Evolutionary conservation across 64 coral and sea anemone species (phyloP).

Genomic region (Montipora efflorescens): DNA sequence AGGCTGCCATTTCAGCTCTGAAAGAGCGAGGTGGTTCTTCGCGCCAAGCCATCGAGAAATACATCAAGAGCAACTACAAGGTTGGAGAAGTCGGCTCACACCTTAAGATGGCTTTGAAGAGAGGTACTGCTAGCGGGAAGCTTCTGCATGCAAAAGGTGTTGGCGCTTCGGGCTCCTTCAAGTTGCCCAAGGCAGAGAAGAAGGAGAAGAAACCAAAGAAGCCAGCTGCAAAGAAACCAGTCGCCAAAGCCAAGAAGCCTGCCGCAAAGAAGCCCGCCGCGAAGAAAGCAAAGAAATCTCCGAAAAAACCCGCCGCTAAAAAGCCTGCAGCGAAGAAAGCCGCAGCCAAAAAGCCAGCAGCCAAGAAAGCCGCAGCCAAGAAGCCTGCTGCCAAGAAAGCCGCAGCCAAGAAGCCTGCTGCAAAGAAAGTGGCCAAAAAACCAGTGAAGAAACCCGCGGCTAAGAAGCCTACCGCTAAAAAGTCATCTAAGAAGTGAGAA

Average conservation of each 20-base stretch:
- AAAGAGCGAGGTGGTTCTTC: conserved; percentile 36
- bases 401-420: background rate
- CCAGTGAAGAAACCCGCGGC: too few relatives aligned
- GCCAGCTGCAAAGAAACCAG: background rate
- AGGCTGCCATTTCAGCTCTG: conserved; percentile 4
- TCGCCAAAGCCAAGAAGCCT: background rate
- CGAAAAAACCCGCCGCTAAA: background rate
- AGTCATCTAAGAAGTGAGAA: too few relatives aligned
- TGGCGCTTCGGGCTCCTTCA: conserved; percentile 38
- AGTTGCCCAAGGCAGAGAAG: background rate
- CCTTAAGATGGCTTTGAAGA: conserved; percentile 14
- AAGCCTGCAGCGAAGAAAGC: background rate
- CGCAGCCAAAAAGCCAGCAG: conserved; percentile 4
- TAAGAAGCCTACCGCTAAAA: too few relatives aligned
- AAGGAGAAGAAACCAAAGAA: background rate
- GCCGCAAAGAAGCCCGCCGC: background rate
- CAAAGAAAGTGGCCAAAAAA: too few relatives aligned
- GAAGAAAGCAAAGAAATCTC: background rate
- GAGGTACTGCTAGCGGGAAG: background rate
- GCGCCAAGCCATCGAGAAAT: conserved; percentile 45
- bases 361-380: conserved; percentile 3
- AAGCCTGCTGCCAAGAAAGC: conserved; percentile 2
- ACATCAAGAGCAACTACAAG: conserved; percentile 50
- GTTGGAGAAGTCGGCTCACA: background rate
- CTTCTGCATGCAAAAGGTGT: conserved; percentile 10